Base-by-base conservation (phyloP, 2,113 vertebrate species). In the Vanacampus margaritifer region DNA sequence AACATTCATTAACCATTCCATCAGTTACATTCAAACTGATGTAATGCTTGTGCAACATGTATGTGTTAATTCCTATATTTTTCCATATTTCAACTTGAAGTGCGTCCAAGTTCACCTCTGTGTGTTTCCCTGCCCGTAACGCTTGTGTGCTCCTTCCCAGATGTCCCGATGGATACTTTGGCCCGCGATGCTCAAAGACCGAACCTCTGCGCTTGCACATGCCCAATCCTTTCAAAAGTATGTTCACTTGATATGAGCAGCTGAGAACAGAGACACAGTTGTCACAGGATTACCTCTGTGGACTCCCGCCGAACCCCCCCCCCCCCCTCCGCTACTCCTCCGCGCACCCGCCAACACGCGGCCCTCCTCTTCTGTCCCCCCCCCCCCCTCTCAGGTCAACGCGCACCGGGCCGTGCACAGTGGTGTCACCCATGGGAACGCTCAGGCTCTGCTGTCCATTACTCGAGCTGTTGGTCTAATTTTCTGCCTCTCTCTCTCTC, bases 221-320 rank as follows among this genome's bases (percentile, higher is more conserved):
- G 95, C 94, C 95, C 95, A 94, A 95, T 91, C 94, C 95, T 94
- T 93, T 91, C 89, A 94, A 96, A 96, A 95, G 96, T 98, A 98
- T 98, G 96, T 98, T 92, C 91, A 85, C 84, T 74, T 88, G 79
- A 84, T 78, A 81, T 68, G 80, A 86, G 81, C 87, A 88, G 89
- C 88, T 71, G 86, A 87, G 83, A 88, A 82, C 89, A 87, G 87
- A 85, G 86, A 82, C 78, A 82, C 82, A 82, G 84, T 85, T 84
- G 86, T 85, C 85, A 79, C 78, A 79, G 89, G 85, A 87, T 88
- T 74, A 73, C 84, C 75, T 88, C 88, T 86, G 80, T 85, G 77
- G 87, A 80, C 80, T 82, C 82, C 72, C 63, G 76, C 76, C 69
- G 83, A 48, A 36, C 32, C 24, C n/a, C 54, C 54, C 54, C 16